Evolutionary conservation across 2,797 vertebrate species (phyloP).

Genomic region (Sebastes oblongus): DNA sequence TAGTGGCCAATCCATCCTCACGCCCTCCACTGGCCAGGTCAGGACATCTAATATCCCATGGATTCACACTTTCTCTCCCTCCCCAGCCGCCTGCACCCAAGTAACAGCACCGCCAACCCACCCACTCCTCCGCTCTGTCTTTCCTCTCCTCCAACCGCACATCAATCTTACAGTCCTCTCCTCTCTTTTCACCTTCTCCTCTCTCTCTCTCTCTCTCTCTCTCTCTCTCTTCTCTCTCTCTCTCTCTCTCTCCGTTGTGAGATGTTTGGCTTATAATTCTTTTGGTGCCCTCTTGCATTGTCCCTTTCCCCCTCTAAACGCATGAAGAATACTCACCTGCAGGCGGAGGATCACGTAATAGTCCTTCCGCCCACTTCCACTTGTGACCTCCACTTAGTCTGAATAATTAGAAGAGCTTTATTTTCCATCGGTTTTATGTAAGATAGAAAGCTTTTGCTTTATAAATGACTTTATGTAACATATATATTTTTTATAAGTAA

Average conservation of each 20-base stretch:
- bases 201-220: not conserved
- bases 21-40: conserved; percentile 82
- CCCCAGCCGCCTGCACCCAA: conserved; percentile 49
- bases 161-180: conserved; percentile 46
- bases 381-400: conserved; percentile 53
- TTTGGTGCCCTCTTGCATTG: conserved; percentile 38
- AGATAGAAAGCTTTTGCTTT: not conserved
- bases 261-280: conserved; percentile 34
- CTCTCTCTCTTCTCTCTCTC: not conserved
- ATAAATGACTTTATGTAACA: not conserved
- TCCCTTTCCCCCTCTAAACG: conserved; percentile 48
- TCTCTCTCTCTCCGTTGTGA: conserved; percentile 4
- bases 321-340: conserved; percentile 59
- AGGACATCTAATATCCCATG: conserved; percentile 83
- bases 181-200: conserved; percentile 42
- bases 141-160: conserved; percentile 43
- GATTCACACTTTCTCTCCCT: conserved; percentile 73
- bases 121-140: conserved; percentile 40
- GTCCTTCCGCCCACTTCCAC: conserved; percentile 42
- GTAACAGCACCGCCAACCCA: conserved; percentile 37
- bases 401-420: conserved; percentile 30
- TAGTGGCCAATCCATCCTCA: conserved; percentile 84
- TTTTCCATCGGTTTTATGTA: not conserved
- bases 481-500: too few relatives aligned
- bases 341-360: conserved; percentile 46